Base-by-base conservation (phyloP, 2,113 vertebrate species). In the Calypte anna region DNA sequence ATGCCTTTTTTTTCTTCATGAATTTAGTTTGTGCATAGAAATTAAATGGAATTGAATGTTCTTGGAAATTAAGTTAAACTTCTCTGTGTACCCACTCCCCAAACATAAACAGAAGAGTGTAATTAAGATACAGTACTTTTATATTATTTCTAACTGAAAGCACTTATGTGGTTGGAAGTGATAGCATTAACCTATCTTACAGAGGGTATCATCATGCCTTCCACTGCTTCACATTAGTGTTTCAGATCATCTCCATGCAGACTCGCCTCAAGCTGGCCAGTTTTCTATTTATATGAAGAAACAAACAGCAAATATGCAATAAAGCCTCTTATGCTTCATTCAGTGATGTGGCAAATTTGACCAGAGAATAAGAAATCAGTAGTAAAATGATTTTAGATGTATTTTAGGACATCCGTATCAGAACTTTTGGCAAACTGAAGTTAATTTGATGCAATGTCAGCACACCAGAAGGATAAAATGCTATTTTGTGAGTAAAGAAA, bases 241-340 rank as follows among this genome's bases (percentile, higher is more conserved):
- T 90, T 86, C 90, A 33, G 96, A 90, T 93, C 87, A 61, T 62
- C 43, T 69, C 36, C 33, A 38, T 22, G 38, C 94, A 95, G 79
- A 74, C 51, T 88, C 93, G 75, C 92, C 79, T 24, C 62, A 82
- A 96, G 90, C 67, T 96, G 91, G 23, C 15, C 59, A 74, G 22
- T 54, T 62, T 90, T 76, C 63, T 69, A 18, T 66, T 88, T 76
- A 61, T 82, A 46, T 28, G 24, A 57, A 72, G 59, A 82, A 93
- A 48, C 24, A 85, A 79, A n/a, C 22, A 80, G 12, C 14, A 84
- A 91, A 86, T 78, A 76, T 62, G 58, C 43, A 88, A 76, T 50
- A 82, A 84, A 93, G 12, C 24, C 24, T 62, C 14, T 69, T 50
- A 57, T 50, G 40, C 62, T 82, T 82, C 82, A 80, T 90, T 82